Evolutionary conservation across 2,797 vertebrate genomes (phyloP), one percentile per base, ranked within the genome.

Genomic region (Coregonus ussuriensis): DNA sequence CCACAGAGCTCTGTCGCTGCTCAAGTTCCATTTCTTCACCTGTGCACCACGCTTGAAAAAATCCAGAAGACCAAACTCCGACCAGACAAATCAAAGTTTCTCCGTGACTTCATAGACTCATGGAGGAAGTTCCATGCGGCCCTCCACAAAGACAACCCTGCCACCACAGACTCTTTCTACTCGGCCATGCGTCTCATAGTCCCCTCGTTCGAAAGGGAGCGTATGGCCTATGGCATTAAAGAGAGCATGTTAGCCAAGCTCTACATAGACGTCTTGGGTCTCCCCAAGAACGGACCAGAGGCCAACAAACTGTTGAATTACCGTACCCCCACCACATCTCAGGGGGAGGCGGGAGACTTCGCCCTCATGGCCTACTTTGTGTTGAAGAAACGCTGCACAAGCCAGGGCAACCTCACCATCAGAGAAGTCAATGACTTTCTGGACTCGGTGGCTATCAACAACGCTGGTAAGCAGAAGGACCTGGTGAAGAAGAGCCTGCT

Each of bases 181-280:
- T 95, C 96, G 14, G 96, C 98, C 0, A 97, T 99, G 95, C 95
- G 98, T 35, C 98, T 99, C 79, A 95, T 99, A 53, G 95, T 99
- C 13, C 98, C 98, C 0, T 88, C 96, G 3, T 80, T 97, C 70
- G 98, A 99, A 83, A 94, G 98, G 82, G 97, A 99, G 84, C 94
- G 98, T 63, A 95, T 98, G 95, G 97, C 98, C 0, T 99, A 99
- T 5, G 97, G 98, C 69, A 99, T 99, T 86, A 99, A 99, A 89
- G 98, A 99, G 90, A 99, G 88, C 68, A 97, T 99, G 96, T 92
- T 99, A 14, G 98, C 97, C 0, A 99, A 99, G 77, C 94, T 99
- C 13, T 99, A 98, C 88, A 99, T 99, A 1, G 96, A 99, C 1
- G 93, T 96, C 11, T 92, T 99, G 68, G 95, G 96, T 63, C 93